Conservation (phyloP, 2,888 invertebrate species). For the Drosophila limbata region DNA sequence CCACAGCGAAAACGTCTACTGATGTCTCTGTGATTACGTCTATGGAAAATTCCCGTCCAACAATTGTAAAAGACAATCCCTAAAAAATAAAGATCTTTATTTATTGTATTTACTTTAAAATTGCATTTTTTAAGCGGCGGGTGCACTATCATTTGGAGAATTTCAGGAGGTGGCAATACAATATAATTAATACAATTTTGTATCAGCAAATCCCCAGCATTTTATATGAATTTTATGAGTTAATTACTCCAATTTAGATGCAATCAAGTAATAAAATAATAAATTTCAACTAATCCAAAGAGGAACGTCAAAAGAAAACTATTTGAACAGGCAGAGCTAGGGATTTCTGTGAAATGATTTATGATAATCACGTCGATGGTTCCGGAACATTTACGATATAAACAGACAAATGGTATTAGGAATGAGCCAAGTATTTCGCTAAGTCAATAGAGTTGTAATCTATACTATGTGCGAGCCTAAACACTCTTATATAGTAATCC, state of each 20-base stretch:
- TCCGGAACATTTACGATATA: conserved; percentile 36
- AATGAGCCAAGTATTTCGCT: conserved; percentile 22
- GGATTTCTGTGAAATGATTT: conserved; percentile 1
- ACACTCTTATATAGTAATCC: conserved; percentile 14
- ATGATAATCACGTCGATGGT: conserved; percentile 37
- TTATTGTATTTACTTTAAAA: conserved; percentile 24
- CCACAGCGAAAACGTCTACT: conserved; percentile 6
- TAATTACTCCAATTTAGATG: conserved; percentile 10
- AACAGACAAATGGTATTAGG: not conserved
- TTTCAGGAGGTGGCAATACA: not conserved
- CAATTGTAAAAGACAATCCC: conserved; percentile 22
- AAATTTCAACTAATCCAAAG: conserved; percentile 19
- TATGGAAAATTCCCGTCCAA: conserved; percentile 17
- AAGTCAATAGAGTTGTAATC: conserved; percentile 55
- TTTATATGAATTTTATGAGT: conserved; percentile 5
- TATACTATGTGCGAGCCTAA: conserved; percentile 56
- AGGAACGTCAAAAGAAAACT: conserved; percentile 8
- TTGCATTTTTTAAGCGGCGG: conserved; percentile 10
- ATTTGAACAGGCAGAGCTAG: not conserved
- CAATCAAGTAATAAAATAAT: conserved; percentile 19
- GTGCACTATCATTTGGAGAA: not conserved
- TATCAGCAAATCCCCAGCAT: conserved; percentile 1
- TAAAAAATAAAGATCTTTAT: conserved; percentile 40
- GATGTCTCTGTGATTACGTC: conserved; percentile 6
- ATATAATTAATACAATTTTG: not conserved